Evolutionary conservation across 2,113 vertebrate species (phyloP).

Genomic region (Nibea coibor): DNA sequence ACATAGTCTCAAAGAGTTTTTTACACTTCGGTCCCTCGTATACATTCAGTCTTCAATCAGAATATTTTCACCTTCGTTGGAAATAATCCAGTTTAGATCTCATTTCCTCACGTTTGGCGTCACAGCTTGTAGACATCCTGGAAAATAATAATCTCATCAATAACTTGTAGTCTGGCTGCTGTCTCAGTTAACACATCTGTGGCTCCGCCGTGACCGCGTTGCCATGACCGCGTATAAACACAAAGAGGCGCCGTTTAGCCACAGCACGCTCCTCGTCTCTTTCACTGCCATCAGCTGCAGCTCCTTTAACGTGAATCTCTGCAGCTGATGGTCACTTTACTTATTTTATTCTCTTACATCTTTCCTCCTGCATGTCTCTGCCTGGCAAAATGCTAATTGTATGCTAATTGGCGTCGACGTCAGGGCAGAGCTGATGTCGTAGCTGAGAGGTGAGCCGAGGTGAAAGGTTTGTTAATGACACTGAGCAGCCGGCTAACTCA

Average conservation of each 20-base stretch:
- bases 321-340: background rate
- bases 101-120: background rate
- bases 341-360: background rate
- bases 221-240: background rate
- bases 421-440: slow-evolving; percentile 25
- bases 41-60: no score
- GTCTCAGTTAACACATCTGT: background rate
- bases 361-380: background rate
- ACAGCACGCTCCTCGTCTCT: background rate
- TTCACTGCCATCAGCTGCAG: background rate
- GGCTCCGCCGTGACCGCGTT: background rate
- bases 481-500: slow-evolving; percentile 36
- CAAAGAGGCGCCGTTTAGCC: background rate
- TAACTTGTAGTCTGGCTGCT: background rate
- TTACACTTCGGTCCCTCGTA: no score
- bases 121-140: no score
- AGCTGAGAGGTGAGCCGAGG: slow-evolving; percentile 46
- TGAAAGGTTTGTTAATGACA: slow-evolving; percentile 60
- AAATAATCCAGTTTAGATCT: background rate
- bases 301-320: slow-evolving; percentile 9
- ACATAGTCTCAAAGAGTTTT: no score
- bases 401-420: slow-evolving; percentile 45
- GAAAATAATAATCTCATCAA: background rate
- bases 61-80: background rate
- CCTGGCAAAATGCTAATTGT: slow-evolving; percentile 53